A percentile compares a stretch with the other conserved stretches of the same genome.
Conservation (phyloP, 2,797 vertebrate species). For the Eremophila alpestris region DNA sequence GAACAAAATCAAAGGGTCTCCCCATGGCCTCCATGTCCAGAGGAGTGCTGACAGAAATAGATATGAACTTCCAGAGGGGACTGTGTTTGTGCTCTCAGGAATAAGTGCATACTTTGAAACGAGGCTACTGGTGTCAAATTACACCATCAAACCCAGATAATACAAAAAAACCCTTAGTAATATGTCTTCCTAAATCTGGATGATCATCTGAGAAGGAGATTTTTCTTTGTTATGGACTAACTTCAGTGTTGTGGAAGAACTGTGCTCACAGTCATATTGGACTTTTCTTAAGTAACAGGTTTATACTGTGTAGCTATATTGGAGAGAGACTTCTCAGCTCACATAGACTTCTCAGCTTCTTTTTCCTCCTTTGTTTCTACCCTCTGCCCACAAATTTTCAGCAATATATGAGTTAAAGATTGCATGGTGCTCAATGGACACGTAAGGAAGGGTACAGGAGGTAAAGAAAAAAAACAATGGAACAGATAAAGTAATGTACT, state of each 20-base stretch:
- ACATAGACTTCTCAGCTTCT: not conserved
- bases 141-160: not conserved
- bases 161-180: rapidly evolving
- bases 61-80: not conserved
- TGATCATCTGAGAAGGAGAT: not conserved
- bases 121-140: not conserved
- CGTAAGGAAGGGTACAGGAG: not conserved
- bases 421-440: not conserved
- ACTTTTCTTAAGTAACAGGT: not conserved
- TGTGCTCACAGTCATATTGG: not conserved
- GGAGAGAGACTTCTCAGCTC: not conserved
- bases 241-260: not conserved
- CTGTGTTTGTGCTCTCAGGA: not conserved
- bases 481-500: not conserved
- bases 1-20: not conserved
- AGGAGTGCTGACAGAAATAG: not conserved
- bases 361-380: not conserved
- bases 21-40: not conserved
- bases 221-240: not conserved
- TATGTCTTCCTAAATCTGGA: not conserved
- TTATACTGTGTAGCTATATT: not conserved
- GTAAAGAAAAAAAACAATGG: not conserved
- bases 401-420: not conserved
- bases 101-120: not conserved
- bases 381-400: not conserved